Evolutionary conservation across 2,888 invertebrate species (phyloP).

Genomic region (Petrolisthes cinctipes): DNA sequence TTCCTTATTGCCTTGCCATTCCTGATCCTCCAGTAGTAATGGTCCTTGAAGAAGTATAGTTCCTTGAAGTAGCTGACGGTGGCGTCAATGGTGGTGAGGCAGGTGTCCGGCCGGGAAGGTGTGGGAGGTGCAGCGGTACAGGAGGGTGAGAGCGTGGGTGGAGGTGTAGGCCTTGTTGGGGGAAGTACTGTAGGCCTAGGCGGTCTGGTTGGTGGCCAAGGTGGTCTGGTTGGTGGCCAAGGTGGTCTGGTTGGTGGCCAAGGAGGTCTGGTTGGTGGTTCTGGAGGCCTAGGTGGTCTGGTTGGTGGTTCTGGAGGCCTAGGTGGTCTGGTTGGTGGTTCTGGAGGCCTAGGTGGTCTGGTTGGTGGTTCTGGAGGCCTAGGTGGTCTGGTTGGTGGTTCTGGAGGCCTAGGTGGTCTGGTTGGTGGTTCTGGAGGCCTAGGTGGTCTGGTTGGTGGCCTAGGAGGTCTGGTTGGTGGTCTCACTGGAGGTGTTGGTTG

Average conservation of each 20-base stretch:
- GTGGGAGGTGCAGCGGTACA: neutral
- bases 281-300: neutral
- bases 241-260: conserved; percentile 23
- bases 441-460: no score
- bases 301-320: conserved; percentile 2
- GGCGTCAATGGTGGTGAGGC: conserved; percentile 90
- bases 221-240: neutral
- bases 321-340: no score
- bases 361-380: neutral
- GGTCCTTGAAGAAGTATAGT: conserved; percentile 75
- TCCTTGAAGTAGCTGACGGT: conserved; percentile 89
- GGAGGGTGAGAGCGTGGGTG: neutral
- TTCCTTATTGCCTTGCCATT: neutral
- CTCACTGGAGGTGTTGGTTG: no score
- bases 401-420: neutral
- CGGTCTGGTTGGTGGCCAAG: no score
- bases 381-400: neutral
- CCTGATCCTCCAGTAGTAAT: conserved; percentile 89
- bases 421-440: no score
- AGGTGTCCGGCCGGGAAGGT: conserved; percentile 79
- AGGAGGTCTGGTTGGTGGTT: conserved; percentile 20
- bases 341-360: neutral
- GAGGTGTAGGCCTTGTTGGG: neutral
- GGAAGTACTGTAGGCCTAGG: neutral
- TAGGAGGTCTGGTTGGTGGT: no score